These are phyloP conservation scores for Thymelicus acteon DNA, from an alignment of 2,888 invertebrate genomes.

Conservation along the genomic window DNA sequence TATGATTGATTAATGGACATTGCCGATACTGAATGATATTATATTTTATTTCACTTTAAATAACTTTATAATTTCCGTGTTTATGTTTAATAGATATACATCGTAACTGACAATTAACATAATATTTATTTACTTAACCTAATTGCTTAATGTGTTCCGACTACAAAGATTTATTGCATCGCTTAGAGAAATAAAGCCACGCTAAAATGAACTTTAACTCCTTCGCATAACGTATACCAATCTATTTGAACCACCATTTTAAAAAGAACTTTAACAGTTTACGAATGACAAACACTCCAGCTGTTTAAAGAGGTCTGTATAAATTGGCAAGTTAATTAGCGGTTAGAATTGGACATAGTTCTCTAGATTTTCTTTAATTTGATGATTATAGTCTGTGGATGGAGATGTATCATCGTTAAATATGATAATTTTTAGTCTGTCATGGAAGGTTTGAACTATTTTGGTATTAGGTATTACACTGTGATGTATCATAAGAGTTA, in stretches of 20 bases:
- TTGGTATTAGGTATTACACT: not conserved
- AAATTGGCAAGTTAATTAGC: conserved; percentile 28
- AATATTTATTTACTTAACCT: conserved; percentile 36
- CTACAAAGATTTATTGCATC: conserved; percentile 45
- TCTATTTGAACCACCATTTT: conserved; percentile 25
- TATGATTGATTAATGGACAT: too few species aligned
- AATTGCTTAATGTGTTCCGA: conserved; percentile 35
- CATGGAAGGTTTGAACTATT: conserved; percentile 9
- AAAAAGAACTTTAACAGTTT: conserved; percentile 20
- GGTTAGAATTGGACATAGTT: conserved; percentile 35
- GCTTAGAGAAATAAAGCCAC: conserved; percentile 8
- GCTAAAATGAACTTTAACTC: conserved; percentile 38
- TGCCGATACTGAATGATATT: too few species aligned
- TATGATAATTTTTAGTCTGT: conserved; percentile 30
- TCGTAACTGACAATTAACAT: conserved; percentile 25
- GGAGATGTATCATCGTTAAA: conserved; percentile 30
- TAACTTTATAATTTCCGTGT: conserved; percentile 12
- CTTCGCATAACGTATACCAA: conserved; percentile 32
- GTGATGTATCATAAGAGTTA: too few species aligned
- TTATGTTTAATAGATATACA: conserved; percentile 24
- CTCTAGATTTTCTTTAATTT: conserved; percentile 32
- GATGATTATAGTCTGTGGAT: conserved; percentile 31
- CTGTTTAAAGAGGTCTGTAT: conserved; percentile 4
- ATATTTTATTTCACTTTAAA: too few species aligned
- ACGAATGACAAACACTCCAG: not conserved